Conservation (phyloP, 1,140 invertebrate genomes). For the Halesus radiatus region DNA sequence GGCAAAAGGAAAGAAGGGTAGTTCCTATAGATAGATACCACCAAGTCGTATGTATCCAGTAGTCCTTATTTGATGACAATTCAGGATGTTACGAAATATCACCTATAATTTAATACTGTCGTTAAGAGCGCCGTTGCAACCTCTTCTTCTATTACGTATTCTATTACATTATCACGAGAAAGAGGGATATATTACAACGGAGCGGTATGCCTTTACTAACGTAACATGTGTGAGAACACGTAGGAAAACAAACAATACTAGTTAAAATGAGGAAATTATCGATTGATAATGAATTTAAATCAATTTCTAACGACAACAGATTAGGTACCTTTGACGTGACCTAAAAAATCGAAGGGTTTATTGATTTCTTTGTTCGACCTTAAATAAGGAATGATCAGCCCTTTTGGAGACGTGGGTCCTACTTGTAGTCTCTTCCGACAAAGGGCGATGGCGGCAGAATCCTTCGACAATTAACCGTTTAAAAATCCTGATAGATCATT, state of each 20-base stretch:
- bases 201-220: too few species aligned
- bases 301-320: slow-evolving; percentile 32
- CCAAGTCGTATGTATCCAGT: too few species aligned
- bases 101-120: too few species aligned
- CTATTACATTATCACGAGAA: too few species aligned
- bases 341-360: slow-evolving; percentile 36
- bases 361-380: slow-evolving; percentile 54
- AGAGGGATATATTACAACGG: too few species aligned
- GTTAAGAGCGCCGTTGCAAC: too few species aligned
- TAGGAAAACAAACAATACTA: neutral
- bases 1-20: too few species aligned
- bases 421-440: slow-evolving; percentile 37
- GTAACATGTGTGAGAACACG: too few species aligned
- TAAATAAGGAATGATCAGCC: slow-evolving; percentile 52
- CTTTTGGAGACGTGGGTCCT: slow-evolving; percentile 17
- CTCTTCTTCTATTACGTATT: too few species aligned
- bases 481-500: slow-evolving; percentile 51
- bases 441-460: slow-evolving; percentile 41
- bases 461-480: slow-evolving; percentile 54
- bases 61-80: too few species aligned
- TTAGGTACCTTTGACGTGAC: slow-evolving; percentile 2
- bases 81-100: too few species aligned
- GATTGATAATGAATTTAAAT: neutral
- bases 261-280: neutral
- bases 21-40: too few species aligned